Evolutionary conservation across 2,888 invertebrate genomes (phyloP).

Genomic region (Drosophila affinis): DNA sequence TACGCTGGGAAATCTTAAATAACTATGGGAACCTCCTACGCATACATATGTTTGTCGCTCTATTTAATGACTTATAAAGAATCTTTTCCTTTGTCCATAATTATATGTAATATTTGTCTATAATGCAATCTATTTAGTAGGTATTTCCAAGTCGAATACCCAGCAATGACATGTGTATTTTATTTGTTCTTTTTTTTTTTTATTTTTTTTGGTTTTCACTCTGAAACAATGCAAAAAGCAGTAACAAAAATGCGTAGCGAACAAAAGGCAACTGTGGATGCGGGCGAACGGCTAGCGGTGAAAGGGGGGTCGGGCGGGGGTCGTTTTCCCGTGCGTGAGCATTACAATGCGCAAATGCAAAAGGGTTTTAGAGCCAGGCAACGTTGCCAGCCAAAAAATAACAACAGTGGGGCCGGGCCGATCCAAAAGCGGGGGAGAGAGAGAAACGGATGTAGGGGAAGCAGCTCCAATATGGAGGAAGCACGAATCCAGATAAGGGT

Average conservation of each 20-base stretch:
- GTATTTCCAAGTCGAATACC: neutral
- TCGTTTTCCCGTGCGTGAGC: conserved; percentile 58
- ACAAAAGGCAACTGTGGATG: conserved; percentile 25
- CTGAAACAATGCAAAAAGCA: conserved; percentile 25
- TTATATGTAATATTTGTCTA: no score
- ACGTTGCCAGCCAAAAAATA: conserved; percentile 6
- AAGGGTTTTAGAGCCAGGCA: conserved; percentile 13
- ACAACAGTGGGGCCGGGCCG: conserved; percentile 13
- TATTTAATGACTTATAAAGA: no score
- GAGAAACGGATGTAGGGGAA: conserved; percentile 6
- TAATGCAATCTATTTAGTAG: no score
- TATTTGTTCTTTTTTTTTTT: neutral
- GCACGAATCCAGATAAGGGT: neutral
- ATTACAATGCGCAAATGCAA: conserved; percentile 63
- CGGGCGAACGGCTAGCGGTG: conserved; percentile 52
- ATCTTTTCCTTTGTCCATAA: no score
- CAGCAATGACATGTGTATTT: neutral
- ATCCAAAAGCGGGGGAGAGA: neutral
- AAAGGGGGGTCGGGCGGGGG: conserved; percentile 4
- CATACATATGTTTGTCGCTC: no score
- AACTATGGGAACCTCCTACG: no score
- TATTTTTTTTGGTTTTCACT: neutral
- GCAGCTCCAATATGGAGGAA: neutral
- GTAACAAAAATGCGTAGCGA: conserved; percentile 28
- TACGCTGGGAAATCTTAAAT: no score